Conservation (phyloP, 2,113 vertebrate genomes). For the Casuarius casuarius region DNA sequence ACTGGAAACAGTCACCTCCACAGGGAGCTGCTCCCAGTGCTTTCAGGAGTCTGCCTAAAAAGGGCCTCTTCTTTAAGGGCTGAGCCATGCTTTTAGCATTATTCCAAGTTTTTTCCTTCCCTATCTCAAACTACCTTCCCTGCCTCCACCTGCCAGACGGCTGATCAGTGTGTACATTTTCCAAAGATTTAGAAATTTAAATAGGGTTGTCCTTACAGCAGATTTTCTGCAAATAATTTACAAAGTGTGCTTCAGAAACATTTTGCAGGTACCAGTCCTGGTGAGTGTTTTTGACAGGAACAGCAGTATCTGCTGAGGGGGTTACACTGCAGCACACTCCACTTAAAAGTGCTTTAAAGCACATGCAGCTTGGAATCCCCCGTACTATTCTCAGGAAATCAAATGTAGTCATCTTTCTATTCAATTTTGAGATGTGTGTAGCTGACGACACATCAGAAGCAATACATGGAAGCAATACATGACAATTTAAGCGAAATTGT, state of each 20-base stretch:
- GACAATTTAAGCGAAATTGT: background rate
- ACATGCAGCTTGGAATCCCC: rapidly evolving
- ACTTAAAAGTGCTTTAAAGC: background rate
- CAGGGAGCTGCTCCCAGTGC: background rate
- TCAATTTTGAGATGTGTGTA: background rate
- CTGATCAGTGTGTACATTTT: background rate
- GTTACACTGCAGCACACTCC: rapidly evolving
- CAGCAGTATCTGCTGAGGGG: background rate
- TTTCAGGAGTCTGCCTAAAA: background rate
- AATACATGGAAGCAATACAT: background rate
- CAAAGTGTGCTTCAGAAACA: background rate
- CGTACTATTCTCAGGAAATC: background rate
- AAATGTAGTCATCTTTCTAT: background rate
- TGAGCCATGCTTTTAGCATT: background rate
- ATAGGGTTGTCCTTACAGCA: background rate
- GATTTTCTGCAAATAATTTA: background rate
- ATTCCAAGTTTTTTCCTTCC: background rate
- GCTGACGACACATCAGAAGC: background rate
- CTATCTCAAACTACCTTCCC: background rate
- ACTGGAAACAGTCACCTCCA: background rate
- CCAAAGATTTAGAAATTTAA: background rate
- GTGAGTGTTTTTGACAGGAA: background rate
- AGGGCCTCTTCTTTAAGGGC: background rate
- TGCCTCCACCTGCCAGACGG: background rate
- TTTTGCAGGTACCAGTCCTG: background rate